phyloP scores from a whole-genome alignment of 1,140 invertebrate species.

The Tenebrio molitor region DNA sequence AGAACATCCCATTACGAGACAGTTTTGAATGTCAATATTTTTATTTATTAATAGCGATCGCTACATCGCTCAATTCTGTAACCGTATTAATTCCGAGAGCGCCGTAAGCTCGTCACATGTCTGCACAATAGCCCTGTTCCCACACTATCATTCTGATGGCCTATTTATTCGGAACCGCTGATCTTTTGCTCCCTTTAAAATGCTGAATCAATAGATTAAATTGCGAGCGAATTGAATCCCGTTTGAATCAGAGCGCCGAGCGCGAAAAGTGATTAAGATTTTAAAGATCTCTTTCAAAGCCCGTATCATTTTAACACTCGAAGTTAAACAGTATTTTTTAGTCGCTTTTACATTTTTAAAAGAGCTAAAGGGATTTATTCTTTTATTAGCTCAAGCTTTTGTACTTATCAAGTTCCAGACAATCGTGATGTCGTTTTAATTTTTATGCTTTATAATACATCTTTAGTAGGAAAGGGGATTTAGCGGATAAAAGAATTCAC shows the following conservation, averaged over 20 bases:
- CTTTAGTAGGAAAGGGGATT: constrained; percentile 41
- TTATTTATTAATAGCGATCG: constrained; percentile 50
- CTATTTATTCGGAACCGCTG: constrained; percentile 64
- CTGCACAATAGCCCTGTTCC: constrained; percentile 72
- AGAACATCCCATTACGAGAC: constrained; percentile 12
- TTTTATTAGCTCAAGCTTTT: constrained; percentile 59
- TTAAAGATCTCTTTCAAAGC: constrained; percentile 60
- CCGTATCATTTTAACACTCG: constrained; percentile 58
- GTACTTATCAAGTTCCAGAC: constrained; percentile 53
- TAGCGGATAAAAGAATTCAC: constrained; percentile 33
- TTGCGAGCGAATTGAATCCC: constrained; percentile 58
- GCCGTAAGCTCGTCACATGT: constrained; percentile 68
- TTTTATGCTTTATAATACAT: constrained; percentile 52
- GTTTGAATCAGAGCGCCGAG: constrained; percentile 59
- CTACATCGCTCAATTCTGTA: constrained; percentile 36
- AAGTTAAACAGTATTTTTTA: constrained; percentile 60
- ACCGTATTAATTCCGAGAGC: constrained; percentile 57
- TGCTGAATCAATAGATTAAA: constrained; percentile 65
- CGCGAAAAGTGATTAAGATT: constrained; percentile 65
- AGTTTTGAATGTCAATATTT: constrained; percentile 49
- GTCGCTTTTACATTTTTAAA: constrained; percentile 61
- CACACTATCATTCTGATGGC: constrained; percentile 65
- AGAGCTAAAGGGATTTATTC: constrained; percentile 60
- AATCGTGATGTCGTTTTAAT: constrained; percentile 57
- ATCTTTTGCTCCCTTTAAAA: constrained; percentile 65